Conservation (phyloP, 1,140 invertebrate species). For the Ladona fulva region DNA sequence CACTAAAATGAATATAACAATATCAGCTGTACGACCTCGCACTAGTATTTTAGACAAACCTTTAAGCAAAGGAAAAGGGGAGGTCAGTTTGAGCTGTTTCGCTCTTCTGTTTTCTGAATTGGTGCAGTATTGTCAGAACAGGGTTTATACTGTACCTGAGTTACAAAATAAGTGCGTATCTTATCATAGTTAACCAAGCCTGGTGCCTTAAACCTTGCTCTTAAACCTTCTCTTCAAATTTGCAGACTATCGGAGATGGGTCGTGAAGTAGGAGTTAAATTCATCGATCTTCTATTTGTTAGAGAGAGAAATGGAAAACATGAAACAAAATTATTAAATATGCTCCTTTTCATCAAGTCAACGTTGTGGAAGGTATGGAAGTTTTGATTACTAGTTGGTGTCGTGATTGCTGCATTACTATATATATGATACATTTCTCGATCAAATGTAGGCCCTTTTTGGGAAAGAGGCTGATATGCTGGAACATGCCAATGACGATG, state of each 20-base stretch:
- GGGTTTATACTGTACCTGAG: conserved; percentile 89
- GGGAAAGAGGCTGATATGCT: conserved; percentile 97
- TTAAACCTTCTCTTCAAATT: conserved; percentile 23
- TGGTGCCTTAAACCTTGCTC: not conserved
- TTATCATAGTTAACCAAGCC: not conserved
- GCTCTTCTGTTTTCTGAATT: conserved; percentile 95
- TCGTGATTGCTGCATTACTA: conserved; percentile 14
- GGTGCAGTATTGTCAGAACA: conserved; percentile 95
- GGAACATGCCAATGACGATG: conserved; percentile 97
- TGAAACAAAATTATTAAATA: conserved; percentile 91
- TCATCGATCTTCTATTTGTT: conserved; percentile 89
- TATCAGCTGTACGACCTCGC: conserved; percentile 47
- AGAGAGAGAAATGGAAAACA: conserved; percentile 88
- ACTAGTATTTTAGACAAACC: conserved; percentile 86
- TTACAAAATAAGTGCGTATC: conserved; percentile 77
- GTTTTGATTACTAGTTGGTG: conserved; percentile 17
- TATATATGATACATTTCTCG: conserved; percentile 14
- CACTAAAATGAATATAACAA: conserved; percentile 26
- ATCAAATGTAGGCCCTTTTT: conserved; percentile 68
- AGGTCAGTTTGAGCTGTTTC: conserved; percentile 87
- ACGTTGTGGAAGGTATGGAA: conserved; percentile 85
- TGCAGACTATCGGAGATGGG: conserved; percentile 85
- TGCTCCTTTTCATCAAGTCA: conserved; percentile 91
- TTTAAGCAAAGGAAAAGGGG: conserved; percentile 82
- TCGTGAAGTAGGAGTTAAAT: conserved; percentile 84